Percentiles rank a stretch among this genome's conserved stretches.
These are phyloP conservation scores for Lerista edwardsae DNA, from an alignment of 2,797 vertebrate genomes.

Conservation along the genomic window DNA sequence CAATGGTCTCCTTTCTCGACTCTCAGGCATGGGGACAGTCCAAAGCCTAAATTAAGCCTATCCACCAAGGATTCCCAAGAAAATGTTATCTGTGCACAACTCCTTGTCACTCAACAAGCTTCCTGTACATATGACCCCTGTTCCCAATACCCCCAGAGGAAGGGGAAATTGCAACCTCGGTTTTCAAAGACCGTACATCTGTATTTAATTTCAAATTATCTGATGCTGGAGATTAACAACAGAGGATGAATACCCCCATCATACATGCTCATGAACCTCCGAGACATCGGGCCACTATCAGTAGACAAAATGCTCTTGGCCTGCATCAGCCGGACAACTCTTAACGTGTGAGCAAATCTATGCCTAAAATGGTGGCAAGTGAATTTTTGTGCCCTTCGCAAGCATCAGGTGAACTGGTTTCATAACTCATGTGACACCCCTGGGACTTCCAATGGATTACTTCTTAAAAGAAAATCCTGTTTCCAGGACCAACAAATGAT, in stretches of 20 bases:
- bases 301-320: background rate
- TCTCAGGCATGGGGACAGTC: background rate
- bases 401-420: constrained; percentile 16
- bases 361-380: constrained; percentile 9
- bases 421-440: constrained; percentile 28
- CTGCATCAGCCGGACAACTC: background rate
- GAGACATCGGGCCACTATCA: background rate
- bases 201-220: background rate
- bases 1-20: too few relatives aligned
- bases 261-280: background rate
- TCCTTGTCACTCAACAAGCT: background rate
- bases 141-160: background rate
- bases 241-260: background rate
- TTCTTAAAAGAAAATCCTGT: constrained; percentile 55
- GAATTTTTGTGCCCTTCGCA: constrained; percentile 7
- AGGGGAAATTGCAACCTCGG: too few relatives aligned
- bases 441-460: constrained; percentile 55
- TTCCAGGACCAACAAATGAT: constrained; percentile 56
- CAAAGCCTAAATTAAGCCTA: background rate
- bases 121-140: background rate
- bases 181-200: background rate
- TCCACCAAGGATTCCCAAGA: background rate
- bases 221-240: background rate
- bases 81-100: background rate
- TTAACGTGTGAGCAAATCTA: background rate